Evolutionary conservation across 2,888 invertebrate species (phyloP).

Genomic region (Drosophila leonis): DNA sequence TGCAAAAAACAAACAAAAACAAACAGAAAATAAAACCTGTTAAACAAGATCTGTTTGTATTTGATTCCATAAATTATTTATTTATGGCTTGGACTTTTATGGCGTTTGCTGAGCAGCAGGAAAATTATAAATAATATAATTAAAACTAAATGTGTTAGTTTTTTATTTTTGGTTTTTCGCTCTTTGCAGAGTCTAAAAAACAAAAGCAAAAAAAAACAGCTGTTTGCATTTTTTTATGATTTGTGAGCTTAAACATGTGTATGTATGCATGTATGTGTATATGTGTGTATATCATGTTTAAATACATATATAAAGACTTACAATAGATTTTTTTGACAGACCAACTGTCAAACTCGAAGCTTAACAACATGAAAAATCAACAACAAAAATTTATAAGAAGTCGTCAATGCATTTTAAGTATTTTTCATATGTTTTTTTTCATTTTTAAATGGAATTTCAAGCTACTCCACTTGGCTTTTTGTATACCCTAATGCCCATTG

Average conservation of each 20-base stretch:
- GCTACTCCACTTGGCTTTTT: constrained; percentile 47
- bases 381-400: constrained; percentile 36
- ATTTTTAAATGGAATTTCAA: constrained; percentile 52
- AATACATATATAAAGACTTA: constrained; percentile 13
- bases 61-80: constrained; percentile 48
- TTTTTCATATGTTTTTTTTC: not conserved
- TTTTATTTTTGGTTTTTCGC: constrained; percentile 7
- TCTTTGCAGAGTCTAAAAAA: constrained; percentile 3
- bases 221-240: constrained; percentile 57
- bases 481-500: not conserved
- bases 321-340: constrained; percentile 60
- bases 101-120: constrained; percentile 21
- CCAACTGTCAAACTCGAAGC: constrained; percentile 47
- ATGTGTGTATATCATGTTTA: constrained; percentile 1
- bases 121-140: constrained; percentile 38
- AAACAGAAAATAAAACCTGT: constrained; percentile 58
- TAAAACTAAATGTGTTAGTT: constrained; percentile 21
- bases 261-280: constrained; percentile 6
- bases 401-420: constrained; percentile 50
- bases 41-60: constrained; percentile 53
- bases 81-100: constrained; percentile 38
- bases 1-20: constrained; percentile 38
- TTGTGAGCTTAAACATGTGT: constrained; percentile 9
- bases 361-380: constrained; percentile 39
- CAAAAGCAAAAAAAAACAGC: constrained; percentile 62